Base-by-base conservation (phyloP, 2,113 vertebrate species). In the mouse (Mus musculus) region DNA sequence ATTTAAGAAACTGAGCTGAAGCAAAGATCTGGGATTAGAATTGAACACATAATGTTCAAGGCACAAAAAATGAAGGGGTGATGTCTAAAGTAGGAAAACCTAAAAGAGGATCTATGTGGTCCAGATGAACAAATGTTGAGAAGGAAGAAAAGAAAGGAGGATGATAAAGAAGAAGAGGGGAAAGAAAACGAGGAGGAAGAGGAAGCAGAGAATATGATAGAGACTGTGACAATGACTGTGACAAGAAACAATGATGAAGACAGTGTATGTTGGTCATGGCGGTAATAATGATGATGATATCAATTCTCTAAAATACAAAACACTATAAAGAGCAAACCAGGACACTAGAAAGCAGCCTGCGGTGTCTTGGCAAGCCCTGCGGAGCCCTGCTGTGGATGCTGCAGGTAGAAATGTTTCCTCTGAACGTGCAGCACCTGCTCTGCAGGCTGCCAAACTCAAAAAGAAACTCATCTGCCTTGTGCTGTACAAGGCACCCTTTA, bases 361-460 rank as follows among this genome's bases (percentile, higher is more conserved):
- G 3, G 54, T 9, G 2, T 49, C 59, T n/a, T 7, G 65, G 61
- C 86, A 61, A 39, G 24, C 3, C 39, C 2, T 46, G 0, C 0
- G 6, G 30, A 12, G 69, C 28, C 2, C 11, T 0, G 2, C 13
- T 12, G 20, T 2, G 46, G 42, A 42, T 20, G 19, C n/a, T 0
- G 1, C 26, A 76, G 56, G n/a, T 20, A n/a, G 54, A 54, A n/a
- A 11, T 3, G 73, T 65, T 24, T 26, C 49, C 33, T 3, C 1
- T 2, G 0, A 5, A 11, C 0, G 26, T 7, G 56, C 14, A 76
- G 22, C 0, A 14, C 36, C 36, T 63, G 63, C 78, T 85, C 36
- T 54, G 73, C 61, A 86, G 56, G 59, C 26, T 76, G 61, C 59
- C 59, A 39, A 24, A 52, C 19, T 33, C 56, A 75, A 56, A 56